These are phyloP conservation scores for Micoletzkya japonica DNA, from an alignment of 2,888 invertebrate species.

Conservation along the genomic window DNA sequence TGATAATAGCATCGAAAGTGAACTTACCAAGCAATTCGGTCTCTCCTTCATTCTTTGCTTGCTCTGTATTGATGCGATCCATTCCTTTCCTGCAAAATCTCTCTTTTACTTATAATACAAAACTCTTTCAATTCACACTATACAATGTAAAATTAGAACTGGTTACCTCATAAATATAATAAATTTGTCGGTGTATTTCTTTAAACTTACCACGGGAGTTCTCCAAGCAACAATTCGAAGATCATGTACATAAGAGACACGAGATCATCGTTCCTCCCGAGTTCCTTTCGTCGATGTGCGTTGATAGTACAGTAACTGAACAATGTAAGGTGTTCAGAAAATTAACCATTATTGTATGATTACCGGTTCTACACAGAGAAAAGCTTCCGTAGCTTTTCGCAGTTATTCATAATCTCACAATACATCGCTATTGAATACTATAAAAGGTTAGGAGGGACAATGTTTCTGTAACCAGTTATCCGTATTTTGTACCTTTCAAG, in stretches of 20 bases:
- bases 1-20: not conserved
- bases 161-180: not conserved
- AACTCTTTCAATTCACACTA: no score
- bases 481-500: no score
- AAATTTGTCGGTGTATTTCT: no score
- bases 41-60: conserved; percentile 13
- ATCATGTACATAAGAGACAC: conserved; percentile 24
- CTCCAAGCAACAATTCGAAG: not conserved
- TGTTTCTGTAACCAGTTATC: no score
- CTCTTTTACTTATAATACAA: no score
- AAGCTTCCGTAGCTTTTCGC: no score
- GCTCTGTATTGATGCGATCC: conserved; percentile 14
- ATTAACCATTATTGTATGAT: no score
- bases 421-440: no score
- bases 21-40: conserved; percentile 12
- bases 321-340: no score
- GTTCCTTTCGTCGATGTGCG: conserved; percentile 20
- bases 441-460: no score
- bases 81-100: conserved; percentile 18
- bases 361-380: no score
- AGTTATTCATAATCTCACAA: no score
- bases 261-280: conserved; percentile 17
- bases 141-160: not conserved
- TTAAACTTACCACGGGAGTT: conserved; percentile 22
- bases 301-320: conserved; percentile 21